Evolutionary conservation across 2,888 invertebrate species (phyloP).

Genomic region (Epistrophe grossulariae): DNA sequence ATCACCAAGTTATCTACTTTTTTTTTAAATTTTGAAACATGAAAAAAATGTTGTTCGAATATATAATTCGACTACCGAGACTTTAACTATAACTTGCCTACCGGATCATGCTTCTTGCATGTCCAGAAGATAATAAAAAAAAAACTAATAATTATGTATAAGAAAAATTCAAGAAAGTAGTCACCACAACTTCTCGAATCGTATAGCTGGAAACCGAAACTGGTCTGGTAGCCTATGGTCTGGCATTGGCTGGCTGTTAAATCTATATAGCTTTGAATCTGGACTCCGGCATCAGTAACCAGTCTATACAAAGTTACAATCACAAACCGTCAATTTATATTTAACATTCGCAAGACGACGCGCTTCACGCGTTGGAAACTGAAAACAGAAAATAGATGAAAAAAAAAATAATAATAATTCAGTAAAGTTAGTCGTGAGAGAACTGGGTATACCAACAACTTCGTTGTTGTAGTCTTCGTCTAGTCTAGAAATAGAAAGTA

Average conservation of each 20-base stretch:
- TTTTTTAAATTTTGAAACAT: conserved; percentile 27
- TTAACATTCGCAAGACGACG: conserved; percentile 68
- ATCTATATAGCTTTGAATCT: too few relatives aligned
- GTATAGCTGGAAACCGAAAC: conserved; percentile 59
- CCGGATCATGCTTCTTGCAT: conserved; percentile 27
- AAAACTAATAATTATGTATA: conserved; percentile 28
- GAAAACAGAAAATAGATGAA: conserved; percentile 13
- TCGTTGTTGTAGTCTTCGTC: background rate
- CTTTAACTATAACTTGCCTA: conserved; percentile 8
- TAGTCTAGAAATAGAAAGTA: conserved; percentile 69
- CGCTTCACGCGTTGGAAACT: conserved; percentile 41
- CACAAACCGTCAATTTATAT: conserved; percentile 62
- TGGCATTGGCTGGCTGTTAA: conserved; percentile 1
- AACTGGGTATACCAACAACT: conserved; percentile 31
- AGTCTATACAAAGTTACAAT: conserved; percentile 55
- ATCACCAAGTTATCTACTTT: background rate
- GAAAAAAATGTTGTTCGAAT: conserved; percentile 54
- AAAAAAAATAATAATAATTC: background rate
- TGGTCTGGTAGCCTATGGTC: conserved; percentile 51
- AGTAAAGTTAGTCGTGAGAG: conserved; percentile 22
- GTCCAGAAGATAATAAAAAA: conserved; percentile 4
- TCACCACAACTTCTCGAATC: conserved; percentile 22
- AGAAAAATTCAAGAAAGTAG: conserved; percentile 62
- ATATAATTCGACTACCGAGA: background rate
- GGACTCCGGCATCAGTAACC: conserved; percentile 55